These are phyloP conservation scores for Drosophila tanythrix DNA, from an alignment of 2,888 invertebrate genomes.

Conservation along the genomic window DNA sequence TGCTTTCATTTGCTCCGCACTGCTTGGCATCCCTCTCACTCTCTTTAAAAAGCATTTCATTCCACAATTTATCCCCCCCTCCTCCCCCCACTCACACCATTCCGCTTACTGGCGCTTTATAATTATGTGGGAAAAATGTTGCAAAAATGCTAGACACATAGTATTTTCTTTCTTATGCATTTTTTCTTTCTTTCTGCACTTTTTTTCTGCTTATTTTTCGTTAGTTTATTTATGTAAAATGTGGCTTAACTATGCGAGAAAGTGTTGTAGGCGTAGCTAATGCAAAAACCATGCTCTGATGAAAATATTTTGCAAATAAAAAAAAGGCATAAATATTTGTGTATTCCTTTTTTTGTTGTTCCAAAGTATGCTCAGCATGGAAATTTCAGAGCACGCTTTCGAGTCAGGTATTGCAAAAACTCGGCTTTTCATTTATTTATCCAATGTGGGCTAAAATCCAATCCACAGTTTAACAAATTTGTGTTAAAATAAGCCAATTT, in stretches of 20 bases:
- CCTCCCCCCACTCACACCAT: neutral
- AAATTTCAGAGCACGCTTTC: slow-evolving; percentile 4
- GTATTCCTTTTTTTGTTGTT: slow-evolving; percentile 6
- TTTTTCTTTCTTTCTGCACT: slow-evolving; percentile 21
- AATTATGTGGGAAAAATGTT: slow-evolving; percentile 77
- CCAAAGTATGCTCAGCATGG: slow-evolving; percentile 4
- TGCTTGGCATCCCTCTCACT: slow-evolving; percentile 27
- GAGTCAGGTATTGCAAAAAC: neutral
- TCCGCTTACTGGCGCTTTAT: slow-evolving; percentile 54
- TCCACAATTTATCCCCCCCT: slow-evolving; percentile 11
- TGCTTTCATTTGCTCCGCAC: slow-evolving; percentile 38
- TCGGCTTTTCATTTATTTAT: neutral
- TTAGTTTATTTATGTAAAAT: slow-evolving; percentile 40
- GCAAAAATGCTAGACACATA: slow-evolving; percentile 78
- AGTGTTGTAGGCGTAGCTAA: slow-evolving; percentile 73
- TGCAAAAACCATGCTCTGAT: slow-evolving; percentile 40
- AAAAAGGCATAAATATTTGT: slow-evolving; percentile 20
- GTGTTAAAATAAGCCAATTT: neutral
- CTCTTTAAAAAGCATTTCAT: slow-evolving; percentile 26
- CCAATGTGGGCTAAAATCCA: neutral
- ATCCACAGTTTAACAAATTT: neutral
- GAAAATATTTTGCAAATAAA: slow-evolving; percentile 24
- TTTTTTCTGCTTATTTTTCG: slow-evolving; percentile 25
- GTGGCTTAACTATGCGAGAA: slow-evolving; percentile 71
- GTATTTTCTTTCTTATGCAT: slow-evolving; percentile 32